Evolutionary conservation across 2,888 invertebrate species (phyloP), one percentile per base, ranked within the genome.

Genomic region (Cataglyphis altisquamis): DNA sequence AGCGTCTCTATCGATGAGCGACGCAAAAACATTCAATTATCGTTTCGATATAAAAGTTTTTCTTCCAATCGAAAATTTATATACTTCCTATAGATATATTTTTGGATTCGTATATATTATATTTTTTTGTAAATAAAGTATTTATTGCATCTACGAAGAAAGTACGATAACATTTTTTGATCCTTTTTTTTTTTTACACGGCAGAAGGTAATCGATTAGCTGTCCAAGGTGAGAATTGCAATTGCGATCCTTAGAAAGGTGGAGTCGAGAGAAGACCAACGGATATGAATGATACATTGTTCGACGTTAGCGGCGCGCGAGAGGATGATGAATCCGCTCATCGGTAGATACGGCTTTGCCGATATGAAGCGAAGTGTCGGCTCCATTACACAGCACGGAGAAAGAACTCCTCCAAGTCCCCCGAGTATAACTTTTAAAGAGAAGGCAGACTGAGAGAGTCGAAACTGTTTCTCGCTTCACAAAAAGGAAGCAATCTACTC

Each of bases 381-480:
- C 45, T 41, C 64, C 84, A 78, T 66, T 36, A 36, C 78, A 55
- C 60, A 63, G 88, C 88, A 87, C 88, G 88, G 88, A 87, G 88
- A 87, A 89, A 88, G 84, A 75, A 57, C 62, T 52, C 57, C 18
- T 60, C 57, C 60, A 57, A 57, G 52, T 74, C 67, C 48, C 48
- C 66, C 32, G 36, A 10, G 48, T 52, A 81, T 39, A 68, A 55
- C 45, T 57, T 83, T 83, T 41, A 15, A 3, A 32, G 12, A 32
- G 12, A 74, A 70, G 10, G n/a, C 32, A 32, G n/a, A 36, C 21
- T 18, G 36, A 25, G 15, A 39, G 18, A 21, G 32, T 29, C 29
- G n/a, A 39, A 15, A 25, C 3, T 12, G 41, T 68, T 57, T 67
- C n/a, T 21, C 21, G 25, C 15, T 32, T 55, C 10, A n/a, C 70